Conservation (phyloP, 1,140 invertebrate genomes). For the Agrypnia vestita region DNA sequence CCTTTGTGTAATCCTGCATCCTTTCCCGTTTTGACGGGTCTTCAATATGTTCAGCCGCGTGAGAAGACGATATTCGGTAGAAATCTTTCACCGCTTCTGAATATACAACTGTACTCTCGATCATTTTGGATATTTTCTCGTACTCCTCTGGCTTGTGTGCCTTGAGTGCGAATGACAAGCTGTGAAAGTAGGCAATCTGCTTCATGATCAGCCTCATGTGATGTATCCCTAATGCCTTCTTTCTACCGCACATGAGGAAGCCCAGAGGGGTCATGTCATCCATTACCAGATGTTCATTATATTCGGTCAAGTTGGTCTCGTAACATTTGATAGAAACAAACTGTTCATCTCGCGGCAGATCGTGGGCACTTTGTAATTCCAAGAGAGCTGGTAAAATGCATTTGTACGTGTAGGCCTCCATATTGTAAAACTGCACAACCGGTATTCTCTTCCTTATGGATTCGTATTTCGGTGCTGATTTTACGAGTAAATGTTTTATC, state of each 20-base stretch:
- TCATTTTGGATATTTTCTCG: constrained; percentile 4
- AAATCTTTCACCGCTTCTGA: background rate
- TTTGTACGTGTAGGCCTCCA: constrained; percentile 21
- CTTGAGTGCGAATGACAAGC: constrained; percentile 42
- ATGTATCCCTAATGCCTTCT: constrained; percentile 34
- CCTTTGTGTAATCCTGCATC: background rate
- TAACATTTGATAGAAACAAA: constrained; percentile 34
- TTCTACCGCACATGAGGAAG: constrained; percentile 27
- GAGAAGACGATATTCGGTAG: background rate
- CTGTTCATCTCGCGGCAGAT: background rate
- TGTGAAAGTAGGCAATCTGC: constrained; percentile 36
- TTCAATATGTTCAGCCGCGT: background rate
- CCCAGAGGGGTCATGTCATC: constrained; percentile 22
- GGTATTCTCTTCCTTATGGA: constrained; percentile 12
- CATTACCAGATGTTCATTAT: constrained; percentile 31
- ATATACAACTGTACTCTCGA: background rate
- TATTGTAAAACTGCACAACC: background rate
- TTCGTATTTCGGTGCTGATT: background rate
- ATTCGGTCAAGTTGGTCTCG: background rate
- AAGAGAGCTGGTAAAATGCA: background rate
- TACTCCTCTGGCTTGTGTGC: constrained; percentile 17
- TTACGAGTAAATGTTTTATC: constrained; percentile 6
- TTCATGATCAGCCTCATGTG: constrained; percentile 34
- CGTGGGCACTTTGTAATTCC: constrained; percentile 11
- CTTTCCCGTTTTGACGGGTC: background rate